Evolutionary conservation across 2,113 vertebrate species (phyloP).

Genomic region (Ptilorrhoa leucosticta): DNA sequence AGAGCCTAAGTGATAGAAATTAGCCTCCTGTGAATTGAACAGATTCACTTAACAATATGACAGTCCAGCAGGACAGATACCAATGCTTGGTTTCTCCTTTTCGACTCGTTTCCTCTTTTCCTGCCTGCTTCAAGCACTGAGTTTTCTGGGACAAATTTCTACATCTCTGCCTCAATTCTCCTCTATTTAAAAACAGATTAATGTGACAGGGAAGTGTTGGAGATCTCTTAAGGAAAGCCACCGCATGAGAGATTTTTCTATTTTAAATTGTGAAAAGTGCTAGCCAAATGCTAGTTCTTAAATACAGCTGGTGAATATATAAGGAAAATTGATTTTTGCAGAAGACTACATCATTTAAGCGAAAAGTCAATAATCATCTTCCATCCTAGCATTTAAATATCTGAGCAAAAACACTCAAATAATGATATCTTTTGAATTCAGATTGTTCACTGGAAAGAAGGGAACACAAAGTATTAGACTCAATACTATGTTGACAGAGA

Average conservation of each 20-base stretch:
- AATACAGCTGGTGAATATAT: conserved; percentile 27
- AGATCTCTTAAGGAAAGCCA: not conserved
- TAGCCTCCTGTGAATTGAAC: not conserved
- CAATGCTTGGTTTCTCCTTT: not conserved
- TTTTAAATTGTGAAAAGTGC: conserved; percentile 22
- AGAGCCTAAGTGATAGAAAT: not conserved
- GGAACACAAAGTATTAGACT: not conserved
- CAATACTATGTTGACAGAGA: not conserved
- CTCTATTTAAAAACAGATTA: not conserved
- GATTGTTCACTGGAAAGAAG: not conserved
- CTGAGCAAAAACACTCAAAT: not conserved
- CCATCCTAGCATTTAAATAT: not conserved
- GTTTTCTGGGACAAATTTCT: not conserved
- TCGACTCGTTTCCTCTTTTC: not conserved
- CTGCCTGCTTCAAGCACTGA: not conserved
- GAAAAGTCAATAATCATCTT: conserved; percentile 30
- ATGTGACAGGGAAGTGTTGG: not conserved
- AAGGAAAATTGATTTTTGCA: conserved; percentile 23
- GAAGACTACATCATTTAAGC: not conserved
- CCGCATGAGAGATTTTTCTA: not conserved
- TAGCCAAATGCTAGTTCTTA: conserved; percentile 45
- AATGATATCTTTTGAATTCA: not conserved
- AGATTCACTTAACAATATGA: not conserved
- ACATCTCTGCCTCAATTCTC: not conserved
- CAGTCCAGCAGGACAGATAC: not conserved